Percentiles rank a stretch among this genome's conserved stretches.
Conservation (phyloP, 2,797 vertebrate genomes). For the Carcharodon carcharias region DNA sequence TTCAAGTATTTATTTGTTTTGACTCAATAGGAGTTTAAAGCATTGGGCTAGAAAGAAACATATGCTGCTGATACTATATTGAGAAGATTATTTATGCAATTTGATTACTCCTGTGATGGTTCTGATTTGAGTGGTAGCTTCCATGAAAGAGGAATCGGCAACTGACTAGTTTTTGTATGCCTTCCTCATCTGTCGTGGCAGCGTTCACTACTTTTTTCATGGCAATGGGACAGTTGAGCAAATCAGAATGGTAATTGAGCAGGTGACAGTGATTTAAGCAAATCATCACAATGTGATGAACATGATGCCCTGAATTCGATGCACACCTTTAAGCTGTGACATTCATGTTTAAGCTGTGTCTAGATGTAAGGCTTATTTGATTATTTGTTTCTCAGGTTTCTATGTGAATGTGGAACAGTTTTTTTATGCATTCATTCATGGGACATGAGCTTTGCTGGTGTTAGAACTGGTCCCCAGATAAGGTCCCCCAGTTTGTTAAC, state of each 20-base stretch:
- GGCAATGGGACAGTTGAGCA: background rate
- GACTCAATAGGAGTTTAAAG: background rate
- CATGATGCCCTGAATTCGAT: background rate
- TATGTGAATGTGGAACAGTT: background rate
- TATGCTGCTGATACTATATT: background rate
- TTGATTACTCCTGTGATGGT: background rate
- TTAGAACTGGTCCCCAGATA: too few relatives aligned
- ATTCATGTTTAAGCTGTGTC: background rate
- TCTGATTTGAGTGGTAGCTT: background rate
- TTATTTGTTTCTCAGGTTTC: background rate
- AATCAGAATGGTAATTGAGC: background rate
- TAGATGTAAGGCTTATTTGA: background rate
- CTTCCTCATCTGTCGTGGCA: background rate
- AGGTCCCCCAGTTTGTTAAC: too few relatives aligned
- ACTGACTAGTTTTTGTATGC: background rate
- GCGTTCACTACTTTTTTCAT: background rate
- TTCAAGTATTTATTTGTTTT: background rate
- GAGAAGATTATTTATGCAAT: background rate
- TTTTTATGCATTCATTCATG: too few relatives aligned
- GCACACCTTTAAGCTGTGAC: background rate
- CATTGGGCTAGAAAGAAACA: background rate
- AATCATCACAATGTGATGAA: background rate
- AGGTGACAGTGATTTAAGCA: background rate
- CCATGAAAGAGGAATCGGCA: background rate
- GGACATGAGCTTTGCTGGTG: too few relatives aligned